Conservation (phyloP, 2,113 vertebrate species). For the Salvator merianae region DNA sequence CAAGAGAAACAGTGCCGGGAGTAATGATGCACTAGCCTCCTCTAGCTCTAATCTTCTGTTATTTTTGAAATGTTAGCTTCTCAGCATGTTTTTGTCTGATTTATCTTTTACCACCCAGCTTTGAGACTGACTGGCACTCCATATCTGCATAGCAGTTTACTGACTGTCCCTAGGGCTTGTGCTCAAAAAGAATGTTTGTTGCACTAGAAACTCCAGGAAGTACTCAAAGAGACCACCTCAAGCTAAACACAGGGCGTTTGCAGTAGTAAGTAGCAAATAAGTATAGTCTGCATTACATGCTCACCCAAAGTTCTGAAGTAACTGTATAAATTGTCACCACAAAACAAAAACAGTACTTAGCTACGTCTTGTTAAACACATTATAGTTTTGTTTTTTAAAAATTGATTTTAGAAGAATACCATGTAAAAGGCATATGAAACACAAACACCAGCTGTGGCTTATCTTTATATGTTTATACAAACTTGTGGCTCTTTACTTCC, state of each 20-base stretch:
- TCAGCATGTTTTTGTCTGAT: background rate
- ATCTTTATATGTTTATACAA: background rate
- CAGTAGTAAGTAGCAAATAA: background rate
- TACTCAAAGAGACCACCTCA: background rate
- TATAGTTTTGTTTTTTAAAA: background rate
- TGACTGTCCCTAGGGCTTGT: background rate
- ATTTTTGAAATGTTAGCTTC: slow-evolving; percentile 5
- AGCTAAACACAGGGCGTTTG: background rate
- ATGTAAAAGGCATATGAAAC: background rate
- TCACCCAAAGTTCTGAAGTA: background rate
- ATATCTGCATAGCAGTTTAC: background rate
- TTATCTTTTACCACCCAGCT: background rate
- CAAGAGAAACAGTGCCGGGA: background rate
- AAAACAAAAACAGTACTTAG: background rate
- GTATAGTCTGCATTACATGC: no score
- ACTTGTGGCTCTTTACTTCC: background rate
- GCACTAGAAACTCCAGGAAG: background rate
- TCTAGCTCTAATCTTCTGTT: background rate
- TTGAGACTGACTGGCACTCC: background rate
- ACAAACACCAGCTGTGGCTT: background rate
- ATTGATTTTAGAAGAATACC: background rate
- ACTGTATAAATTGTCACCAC: background rate
- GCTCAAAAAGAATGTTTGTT: background rate
- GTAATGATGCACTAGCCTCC: background rate
- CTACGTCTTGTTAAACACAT: no score